Evolutionary conservation across 2,888 invertebrate genomes (phyloP).

Genomic region (Podotricha telesiphe): DNA sequence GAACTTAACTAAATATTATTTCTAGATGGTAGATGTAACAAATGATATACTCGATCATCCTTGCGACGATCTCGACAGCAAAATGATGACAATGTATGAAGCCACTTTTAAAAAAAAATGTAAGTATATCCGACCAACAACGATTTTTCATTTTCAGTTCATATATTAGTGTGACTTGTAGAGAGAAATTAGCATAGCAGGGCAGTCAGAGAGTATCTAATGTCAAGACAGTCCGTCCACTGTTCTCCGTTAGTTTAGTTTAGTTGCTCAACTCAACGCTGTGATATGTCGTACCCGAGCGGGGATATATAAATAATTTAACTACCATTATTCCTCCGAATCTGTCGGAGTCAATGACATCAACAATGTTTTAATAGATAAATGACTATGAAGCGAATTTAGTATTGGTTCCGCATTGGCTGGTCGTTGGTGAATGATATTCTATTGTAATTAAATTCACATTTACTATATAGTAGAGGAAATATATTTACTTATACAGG

Average conservation of each 20-base stretch:
- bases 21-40: conserved; percentile 84
- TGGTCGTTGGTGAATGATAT: no score
- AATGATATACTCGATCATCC: conserved; percentile 86
- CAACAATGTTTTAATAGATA: not conserved
- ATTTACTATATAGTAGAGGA: not conserved
- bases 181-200: not conserved
- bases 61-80: conserved; percentile 85
- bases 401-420: not conserved
- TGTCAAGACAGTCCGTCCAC: no score
- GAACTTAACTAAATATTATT: conserved; percentile 28
- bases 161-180: not conserved
- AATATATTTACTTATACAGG: not conserved
- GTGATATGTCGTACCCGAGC: no score
- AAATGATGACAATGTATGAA: conserved; percentile 86
- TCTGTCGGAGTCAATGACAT: not conserved
- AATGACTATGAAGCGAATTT: not conserved
- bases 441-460: no score
- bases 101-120: conserved; percentile 85
- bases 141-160: not conserved
- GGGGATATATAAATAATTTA: no score
- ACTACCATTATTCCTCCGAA: no score
- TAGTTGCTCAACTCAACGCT: no score
- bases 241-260: no score
- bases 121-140: conserved; percentile 52
- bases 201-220: no score